These are phyloP conservation scores for Andrena dorsata DNA, from an alignment of 2,888 invertebrate genomes.

Conservation along the genomic window DNA sequence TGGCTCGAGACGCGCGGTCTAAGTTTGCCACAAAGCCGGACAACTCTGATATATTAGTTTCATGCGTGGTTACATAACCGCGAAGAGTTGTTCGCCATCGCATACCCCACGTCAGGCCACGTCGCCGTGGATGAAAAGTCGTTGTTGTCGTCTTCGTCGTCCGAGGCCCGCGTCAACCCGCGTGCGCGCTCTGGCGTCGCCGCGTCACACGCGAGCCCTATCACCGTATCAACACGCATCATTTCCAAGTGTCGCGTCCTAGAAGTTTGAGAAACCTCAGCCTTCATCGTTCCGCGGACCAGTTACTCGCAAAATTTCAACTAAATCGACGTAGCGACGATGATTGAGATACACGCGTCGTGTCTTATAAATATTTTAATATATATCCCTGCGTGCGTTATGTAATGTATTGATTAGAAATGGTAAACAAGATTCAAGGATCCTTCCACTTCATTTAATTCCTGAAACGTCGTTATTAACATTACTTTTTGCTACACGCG, in stretches of 20 bases:
- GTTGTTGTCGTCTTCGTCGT: conserved; percentile 63
- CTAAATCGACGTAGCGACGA: too few relatives aligned
- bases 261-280: not conserved
- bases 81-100: conserved; percentile 75
- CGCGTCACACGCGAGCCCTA: conserved; percentile 40
- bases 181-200: conserved; percentile 48
- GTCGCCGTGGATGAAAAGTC: conserved; percentile 73
- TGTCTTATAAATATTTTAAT: not conserved
- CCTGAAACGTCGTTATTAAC: not conserved
- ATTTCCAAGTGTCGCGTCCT: not conserved
- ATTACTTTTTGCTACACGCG: not conserved
- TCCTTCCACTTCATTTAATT: not conserved
- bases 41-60: conserved; percentile 79
- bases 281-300: not conserved
- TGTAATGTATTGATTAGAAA: not conserved
- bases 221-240: not conserved
- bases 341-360: too few relatives aligned
- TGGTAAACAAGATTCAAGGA: not conserved
- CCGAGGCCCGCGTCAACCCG: conserved; percentile 24
- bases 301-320: not conserved
- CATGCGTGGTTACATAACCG: conserved; percentile 78
- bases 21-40: conserved; percentile 76
- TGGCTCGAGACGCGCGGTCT: conserved; percentile 72
- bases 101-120: conserved; percentile 76
- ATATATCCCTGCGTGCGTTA: not conserved